Conservation (phyloP, 2,797 vertebrate species). For the Pipistrellus kuhlii region DNA sequence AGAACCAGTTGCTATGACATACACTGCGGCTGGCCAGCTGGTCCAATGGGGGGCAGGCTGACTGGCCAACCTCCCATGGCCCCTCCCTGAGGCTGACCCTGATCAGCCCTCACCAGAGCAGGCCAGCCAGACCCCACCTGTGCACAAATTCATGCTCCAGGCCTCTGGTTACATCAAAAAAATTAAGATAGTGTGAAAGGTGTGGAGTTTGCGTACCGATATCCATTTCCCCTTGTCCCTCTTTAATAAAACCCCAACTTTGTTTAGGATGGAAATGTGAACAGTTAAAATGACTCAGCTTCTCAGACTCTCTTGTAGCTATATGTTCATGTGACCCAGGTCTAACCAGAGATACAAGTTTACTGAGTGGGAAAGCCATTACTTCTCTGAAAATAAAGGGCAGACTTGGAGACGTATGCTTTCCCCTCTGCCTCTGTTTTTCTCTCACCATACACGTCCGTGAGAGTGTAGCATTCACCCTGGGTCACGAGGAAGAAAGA, state of each 20-base stretch:
- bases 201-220: not conserved
- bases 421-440: not conserved
- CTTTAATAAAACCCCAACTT: not conserved
- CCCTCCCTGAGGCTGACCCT: too few species aligned
- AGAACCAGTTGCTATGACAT: too few species aligned
- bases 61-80: too few species aligned
- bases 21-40: too few species aligned
- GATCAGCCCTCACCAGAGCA: too few species aligned
- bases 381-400: not conserved
- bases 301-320: not conserved
- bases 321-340: not conserved
- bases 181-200: not conserved
- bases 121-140: too few species aligned
- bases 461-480: too few species aligned
- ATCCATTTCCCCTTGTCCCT: not conserved
- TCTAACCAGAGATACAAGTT: not conserved
- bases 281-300: not conserved
- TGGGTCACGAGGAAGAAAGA: not conserved
- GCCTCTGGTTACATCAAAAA: not conserved
- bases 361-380: not conserved
- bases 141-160: too few species aligned
- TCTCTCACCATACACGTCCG: too few species aligned
- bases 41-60: too few species aligned
- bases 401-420: not conserved
- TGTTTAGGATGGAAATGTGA: not conserved